A percentile compares a stretch with the other conserved stretches of the same genome.
These are phyloP conservation scores for Piprites chloris DNA, from an alignment of 2,113 vertebrate species.

Conservation along the genomic window DNA sequence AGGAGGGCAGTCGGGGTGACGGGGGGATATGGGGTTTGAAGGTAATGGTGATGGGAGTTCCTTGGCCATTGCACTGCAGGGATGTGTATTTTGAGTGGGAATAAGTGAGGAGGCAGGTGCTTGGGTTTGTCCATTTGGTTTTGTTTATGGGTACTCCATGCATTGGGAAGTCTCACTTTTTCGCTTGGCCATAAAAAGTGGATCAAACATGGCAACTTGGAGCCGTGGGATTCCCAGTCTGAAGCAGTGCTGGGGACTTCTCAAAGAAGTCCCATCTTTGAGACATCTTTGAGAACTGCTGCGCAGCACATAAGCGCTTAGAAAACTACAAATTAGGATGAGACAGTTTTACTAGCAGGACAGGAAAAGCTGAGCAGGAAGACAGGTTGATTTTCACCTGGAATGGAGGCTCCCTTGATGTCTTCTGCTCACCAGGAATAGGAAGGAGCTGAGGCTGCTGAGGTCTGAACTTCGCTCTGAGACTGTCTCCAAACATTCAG, in stretches of 20 bases:
- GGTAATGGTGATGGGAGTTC: not conserved
- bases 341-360: not conserved
- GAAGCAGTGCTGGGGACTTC: not conserved
- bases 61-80: not conserved
- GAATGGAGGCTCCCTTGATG: not conserved
- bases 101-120: not conserved
- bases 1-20: not conserved
- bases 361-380: not conserved
- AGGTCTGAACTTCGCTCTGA: not conserved
- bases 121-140: not conserved
- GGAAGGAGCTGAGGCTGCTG: not conserved
- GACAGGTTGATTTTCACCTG: not conserved
- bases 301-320: not conserved
- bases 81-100: not conserved
- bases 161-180: not conserved
- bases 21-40: not conserved
- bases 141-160: not conserved
- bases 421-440: not conserved
- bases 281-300: not conserved
- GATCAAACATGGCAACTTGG: not conserved
- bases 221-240: not conserved
- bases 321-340: not conserved
- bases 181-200: fast-evolving
- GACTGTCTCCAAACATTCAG: not conserved
- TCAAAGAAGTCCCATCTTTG: not conserved